Evolutionary conservation across 2,888 invertebrate species (phyloP).

Genomic region (Nomada ruficornis): DNA sequence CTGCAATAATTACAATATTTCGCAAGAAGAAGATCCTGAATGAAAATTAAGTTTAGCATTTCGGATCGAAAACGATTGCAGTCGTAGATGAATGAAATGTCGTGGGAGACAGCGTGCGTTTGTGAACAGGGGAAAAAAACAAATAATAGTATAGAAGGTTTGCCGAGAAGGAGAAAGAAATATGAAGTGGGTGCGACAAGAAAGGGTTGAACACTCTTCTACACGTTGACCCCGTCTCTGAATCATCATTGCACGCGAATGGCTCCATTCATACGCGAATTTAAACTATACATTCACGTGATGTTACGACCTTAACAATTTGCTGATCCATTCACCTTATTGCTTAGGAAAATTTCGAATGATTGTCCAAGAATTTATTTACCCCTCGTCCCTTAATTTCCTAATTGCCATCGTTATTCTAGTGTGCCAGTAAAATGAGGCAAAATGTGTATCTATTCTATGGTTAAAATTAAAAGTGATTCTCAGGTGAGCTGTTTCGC

Average conservation of each 20-base stretch:
- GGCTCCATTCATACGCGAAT: slow-evolving; percentile 64
- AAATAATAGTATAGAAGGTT: slow-evolving; percentile 28
- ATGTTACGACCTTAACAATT: slow-evolving; percentile 14
- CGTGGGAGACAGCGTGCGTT: not conserved
- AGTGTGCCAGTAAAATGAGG: no score
- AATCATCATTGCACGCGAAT: slow-evolving; percentile 62
- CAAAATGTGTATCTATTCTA: no score
- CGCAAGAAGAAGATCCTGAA: not conserved
- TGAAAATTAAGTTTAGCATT: not conserved
- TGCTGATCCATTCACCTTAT: slow-evolving; percentile 14
- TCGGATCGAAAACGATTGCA: not conserved
- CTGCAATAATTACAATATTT: not conserved
- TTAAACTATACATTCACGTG: slow-evolving; percentile 43
- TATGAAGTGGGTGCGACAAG: slow-evolving; percentile 40
- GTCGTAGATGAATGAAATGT: slow-evolving; percentile 1
- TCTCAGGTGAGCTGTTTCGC: no score
- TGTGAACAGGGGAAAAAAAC: slow-evolving; percentile 28
- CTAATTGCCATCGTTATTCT: no score
- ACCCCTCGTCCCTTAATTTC: no score
- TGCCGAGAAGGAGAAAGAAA: slow-evolving; percentile 35
- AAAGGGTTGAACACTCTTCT: slow-evolving; percentile 31
- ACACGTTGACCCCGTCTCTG: slow-evolving; percentile 42
- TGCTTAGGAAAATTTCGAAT: no score
- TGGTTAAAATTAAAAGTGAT: no score
- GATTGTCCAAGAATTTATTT: no score